These are phyloP conservation scores for Caenorhabditis japonica DNA, from an alignment of 2,888 invertebrate genomes.

Conservation along the genomic window DNA sequence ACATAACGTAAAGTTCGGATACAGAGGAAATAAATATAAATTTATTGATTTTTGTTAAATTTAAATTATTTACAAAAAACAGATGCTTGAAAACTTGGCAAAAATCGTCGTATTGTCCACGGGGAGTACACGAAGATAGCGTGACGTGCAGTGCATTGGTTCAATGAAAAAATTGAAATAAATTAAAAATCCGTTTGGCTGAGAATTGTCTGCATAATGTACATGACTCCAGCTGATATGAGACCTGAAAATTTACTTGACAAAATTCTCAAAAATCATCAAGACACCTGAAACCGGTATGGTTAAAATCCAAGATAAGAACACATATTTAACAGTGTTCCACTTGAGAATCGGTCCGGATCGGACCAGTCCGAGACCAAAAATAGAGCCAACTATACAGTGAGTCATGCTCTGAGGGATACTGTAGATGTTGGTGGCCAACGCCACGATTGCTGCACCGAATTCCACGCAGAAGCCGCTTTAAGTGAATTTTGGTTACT, in stretches of 20 bases:
- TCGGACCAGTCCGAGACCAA: conserved; percentile 46
- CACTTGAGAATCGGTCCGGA: conserved; percentile 49
- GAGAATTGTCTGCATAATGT: conserved; percentile 24
- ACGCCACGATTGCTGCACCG: conserved; percentile 93
- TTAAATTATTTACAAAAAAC: too few relatives aligned
- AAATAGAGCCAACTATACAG: conserved; percentile 85
- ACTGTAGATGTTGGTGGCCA: conserved; percentile 94
- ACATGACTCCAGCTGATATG: conserved; percentile 42
- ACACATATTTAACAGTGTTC: conserved; percentile 48
- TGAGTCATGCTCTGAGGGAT: conserved; percentile 97
- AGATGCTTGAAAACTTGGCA: too few relatives aligned
- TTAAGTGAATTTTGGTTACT: too few relatives aligned
- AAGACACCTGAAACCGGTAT: conserved; percentile 42
- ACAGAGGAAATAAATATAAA: too few relatives aligned
- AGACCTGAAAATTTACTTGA: conserved; percentile 31
- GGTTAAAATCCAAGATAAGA: conserved; percentile 45
- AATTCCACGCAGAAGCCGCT: conserved; percentile 92
- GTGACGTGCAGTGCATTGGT: too few relatives aligned
- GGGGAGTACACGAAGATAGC: too few relatives aligned
- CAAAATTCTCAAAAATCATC: background rate
- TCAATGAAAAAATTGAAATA: too few relatives aligned
- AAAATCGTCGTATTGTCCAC: too few relatives aligned
- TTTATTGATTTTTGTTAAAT: too few relatives aligned
- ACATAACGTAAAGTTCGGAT: too few relatives aligned
- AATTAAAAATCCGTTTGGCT: too few relatives aligned